Evolutionary conservation across 2,113 vertebrate species (phyloP), one percentile per base, ranked within the genome.

Genomic region (Nibea coibor): DNA sequence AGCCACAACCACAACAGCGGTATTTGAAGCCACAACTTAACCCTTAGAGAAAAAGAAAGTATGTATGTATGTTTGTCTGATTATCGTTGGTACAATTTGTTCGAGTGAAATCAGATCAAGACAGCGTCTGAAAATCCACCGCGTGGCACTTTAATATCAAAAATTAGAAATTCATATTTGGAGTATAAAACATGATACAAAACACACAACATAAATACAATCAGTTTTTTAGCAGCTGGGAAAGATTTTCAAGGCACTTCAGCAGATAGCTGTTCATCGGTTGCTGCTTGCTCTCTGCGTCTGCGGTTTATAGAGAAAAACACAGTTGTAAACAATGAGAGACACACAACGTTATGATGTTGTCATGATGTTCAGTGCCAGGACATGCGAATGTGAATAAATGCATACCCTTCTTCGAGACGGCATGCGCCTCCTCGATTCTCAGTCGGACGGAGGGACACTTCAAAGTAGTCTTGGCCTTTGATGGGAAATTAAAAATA

Each of bases 391-490:
- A 78, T 71, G 54, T 56, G 31, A 88, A 79, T 64, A 62, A 64
- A 89, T 59, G 12, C 78, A 20, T 95, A 98, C 97, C 95, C 95
- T 95, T 96, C 88, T 95, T 97, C 17, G 91, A 92, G 78, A 71
- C 82, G 70, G 86, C 78, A 81, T 95, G 95, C 0, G 97, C 96
- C 75, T 97, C 96, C 75, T 98, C 96, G 78, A 99, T 94, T 94
- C 91, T 96, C 89, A 96, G 91, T 89, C 95, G 96, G 92, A 99
- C 91, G 19, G 95, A 96, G 57, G 96, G 96, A 89, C 95, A 97
- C 93, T 97, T 99, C 94, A 99, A 94, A 89, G 92, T 94, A 47
- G 96, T 95, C 94, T 97, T 99, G 66, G 97, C 98, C 98, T 99
- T 91, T 63, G 84, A 81, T 67, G 64, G 47, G 62, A 87, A 91